Conservation (phyloP, 2,113 vertebrate species). For the Noctilio leporinus region DNA sequence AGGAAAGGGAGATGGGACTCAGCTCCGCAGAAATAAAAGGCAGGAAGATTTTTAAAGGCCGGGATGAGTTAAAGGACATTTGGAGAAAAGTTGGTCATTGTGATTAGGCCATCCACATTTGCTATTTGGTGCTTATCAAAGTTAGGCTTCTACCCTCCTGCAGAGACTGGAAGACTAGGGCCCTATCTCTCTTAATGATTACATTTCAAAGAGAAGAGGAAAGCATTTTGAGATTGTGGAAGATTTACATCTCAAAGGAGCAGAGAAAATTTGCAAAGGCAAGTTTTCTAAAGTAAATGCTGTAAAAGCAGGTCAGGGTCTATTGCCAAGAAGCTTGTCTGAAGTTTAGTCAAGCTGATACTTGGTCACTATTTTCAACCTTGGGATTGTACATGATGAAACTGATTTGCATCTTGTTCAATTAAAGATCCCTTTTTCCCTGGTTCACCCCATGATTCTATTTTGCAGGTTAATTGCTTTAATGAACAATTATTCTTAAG, state of each 20-base stretch:
- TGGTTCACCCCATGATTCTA: not conserved
- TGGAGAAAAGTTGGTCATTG: not conserved
- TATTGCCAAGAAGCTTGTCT: not conserved
- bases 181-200: not conserved
- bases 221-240: not conserved
- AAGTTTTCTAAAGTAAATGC: not conserved
- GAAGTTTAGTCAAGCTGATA: not conserved
- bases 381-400: not conserved
- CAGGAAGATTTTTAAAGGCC: not conserved
- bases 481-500: not conserved
- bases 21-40: not conserved
- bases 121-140: not conserved
- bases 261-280: not conserved
- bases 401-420: not conserved
- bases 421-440: not conserved
- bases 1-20: not conserved
- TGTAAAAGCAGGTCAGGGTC: not conserved
- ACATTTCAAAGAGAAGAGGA: not conserved
- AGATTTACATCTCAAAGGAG: not conserved
- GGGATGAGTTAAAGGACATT: not conserved
- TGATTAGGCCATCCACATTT: not conserved
- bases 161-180: not conserved
- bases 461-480: conserved; percentile 3
- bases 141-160: not conserved
- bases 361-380: not conserved